phyloP scores from a whole-genome alignment of 2,797 vertebrate species.

The Valencia hispanica region DNA sequence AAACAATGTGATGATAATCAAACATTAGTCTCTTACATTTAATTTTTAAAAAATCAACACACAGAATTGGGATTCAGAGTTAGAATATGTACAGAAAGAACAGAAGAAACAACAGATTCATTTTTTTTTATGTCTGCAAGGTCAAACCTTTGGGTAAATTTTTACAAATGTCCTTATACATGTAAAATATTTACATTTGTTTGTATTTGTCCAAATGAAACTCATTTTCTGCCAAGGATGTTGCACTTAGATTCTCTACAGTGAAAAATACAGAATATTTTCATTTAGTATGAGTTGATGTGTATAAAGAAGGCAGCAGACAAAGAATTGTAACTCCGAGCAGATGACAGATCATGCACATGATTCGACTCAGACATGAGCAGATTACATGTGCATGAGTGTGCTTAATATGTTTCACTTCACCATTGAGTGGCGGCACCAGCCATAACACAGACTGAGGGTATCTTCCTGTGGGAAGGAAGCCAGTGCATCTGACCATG shows the following conservation, averaged over 20 bases:
- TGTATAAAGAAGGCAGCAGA: conserved; percentile 3
- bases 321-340: conserved; percentile 20
- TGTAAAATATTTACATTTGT: not conserved
- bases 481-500: conserved; percentile 73
- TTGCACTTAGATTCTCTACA: not conserved
- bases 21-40: not conserved
- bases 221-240: not conserved
- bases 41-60: not conserved
- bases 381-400: conserved; percentile 74
- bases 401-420: conserved; percentile 73
- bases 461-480: conserved; percentile 65
- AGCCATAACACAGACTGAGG: conserved; percentile 62
- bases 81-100: not conserved
- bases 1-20: not conserved
- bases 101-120: not conserved
- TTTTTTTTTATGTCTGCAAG: conserved; percentile 78
- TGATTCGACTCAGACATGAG: conserved; percentile 58
- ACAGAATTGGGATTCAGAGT: not conserved
- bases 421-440: conserved; percentile 54
- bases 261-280: not conserved
- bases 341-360: conserved; percentile 46
- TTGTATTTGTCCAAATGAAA: not conserved
- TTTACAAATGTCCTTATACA: not conserved
- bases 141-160: conserved; percentile 82
- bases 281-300: conserved; percentile 11